Conservation (phyloP, 1,140 invertebrate species). For the Nautilus pompilius region DNA sequence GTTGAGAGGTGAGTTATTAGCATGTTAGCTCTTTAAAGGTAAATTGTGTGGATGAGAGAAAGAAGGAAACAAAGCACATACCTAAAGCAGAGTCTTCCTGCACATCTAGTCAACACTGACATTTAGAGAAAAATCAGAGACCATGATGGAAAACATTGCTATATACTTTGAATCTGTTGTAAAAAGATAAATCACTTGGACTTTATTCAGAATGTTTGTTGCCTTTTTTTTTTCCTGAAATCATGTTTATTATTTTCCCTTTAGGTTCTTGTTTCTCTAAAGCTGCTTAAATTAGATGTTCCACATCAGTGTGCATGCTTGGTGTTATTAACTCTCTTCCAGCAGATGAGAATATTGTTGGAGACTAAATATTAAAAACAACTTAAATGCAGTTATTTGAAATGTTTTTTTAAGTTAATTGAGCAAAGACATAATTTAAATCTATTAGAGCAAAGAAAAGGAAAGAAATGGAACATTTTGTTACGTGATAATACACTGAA, state of each 20-base stretch:
- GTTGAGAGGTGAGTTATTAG: constrained; percentile 4
- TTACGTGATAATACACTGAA: no score
- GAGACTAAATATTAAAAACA: no score
- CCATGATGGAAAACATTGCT: background rate
- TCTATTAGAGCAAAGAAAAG: no score
- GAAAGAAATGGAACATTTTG: no score
- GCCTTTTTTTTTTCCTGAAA: background rate
- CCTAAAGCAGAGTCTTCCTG: background rate
- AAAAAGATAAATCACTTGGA: background rate
- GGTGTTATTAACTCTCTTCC: no score
- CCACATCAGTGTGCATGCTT: no score
- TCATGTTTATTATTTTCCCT: background rate
- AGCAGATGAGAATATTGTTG: no score
- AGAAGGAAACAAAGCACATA: background rate
- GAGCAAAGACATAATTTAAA: no score
- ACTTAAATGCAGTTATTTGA: no score
- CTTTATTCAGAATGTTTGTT: no score
- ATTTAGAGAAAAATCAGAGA: background rate
- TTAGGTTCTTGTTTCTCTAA: background rate
- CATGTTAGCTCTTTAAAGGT: background rate
- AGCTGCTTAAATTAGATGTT: background rate
- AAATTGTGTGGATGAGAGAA: background rate
- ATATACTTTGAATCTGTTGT: background rate
- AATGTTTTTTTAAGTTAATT: no score
- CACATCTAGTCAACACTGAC: background rate